Percentiles rank a stretch among this genome's conserved stretches.
Conservation (phyloP, 1,140 invertebrate species). For the Camponotus floridanus region DNA sequence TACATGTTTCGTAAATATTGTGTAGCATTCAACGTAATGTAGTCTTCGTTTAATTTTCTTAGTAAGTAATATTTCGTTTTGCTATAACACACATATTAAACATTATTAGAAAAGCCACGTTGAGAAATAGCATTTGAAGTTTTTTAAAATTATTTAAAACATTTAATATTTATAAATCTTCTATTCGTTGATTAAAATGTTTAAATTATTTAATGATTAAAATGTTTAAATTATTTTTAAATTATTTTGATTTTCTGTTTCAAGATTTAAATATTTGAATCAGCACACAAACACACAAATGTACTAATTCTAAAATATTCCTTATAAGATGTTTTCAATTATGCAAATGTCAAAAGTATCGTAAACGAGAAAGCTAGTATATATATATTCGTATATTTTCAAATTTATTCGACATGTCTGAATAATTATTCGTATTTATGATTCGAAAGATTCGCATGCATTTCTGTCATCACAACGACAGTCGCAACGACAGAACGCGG, state of each 20-base stretch:
- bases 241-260: background rate
- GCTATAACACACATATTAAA: background rate
- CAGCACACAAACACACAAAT: background rate
- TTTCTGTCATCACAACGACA: conserved; percentile 17
- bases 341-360: background rate
- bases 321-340: background rate
- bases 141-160: background rate
- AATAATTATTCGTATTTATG: conserved; percentile 33
- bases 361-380: background rate
- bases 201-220: conserved; percentile 10
- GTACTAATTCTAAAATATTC: background rate
- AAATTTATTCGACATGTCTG: conserved; percentile 32
- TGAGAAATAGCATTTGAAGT: conserved; percentile 7
- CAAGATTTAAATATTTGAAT: conserved; percentile 15
- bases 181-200: conserved; percentile 4
- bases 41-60: conserved; percentile 32
- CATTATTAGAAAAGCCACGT: conserved; percentile 2
- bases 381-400: background rate
- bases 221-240: conserved; percentile 16
- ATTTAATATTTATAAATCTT: background rate
- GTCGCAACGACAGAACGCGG: background rate
- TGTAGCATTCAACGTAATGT: background rate
- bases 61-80: background rate
- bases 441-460: background rate
- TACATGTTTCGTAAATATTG: conserved; percentile 37